Percentiles rank a stretch among this genome's conserved stretches.
Conservation (phyloP, 35 echinoderm and acorn worm genomes). For the Antedon bifida region DNA sequence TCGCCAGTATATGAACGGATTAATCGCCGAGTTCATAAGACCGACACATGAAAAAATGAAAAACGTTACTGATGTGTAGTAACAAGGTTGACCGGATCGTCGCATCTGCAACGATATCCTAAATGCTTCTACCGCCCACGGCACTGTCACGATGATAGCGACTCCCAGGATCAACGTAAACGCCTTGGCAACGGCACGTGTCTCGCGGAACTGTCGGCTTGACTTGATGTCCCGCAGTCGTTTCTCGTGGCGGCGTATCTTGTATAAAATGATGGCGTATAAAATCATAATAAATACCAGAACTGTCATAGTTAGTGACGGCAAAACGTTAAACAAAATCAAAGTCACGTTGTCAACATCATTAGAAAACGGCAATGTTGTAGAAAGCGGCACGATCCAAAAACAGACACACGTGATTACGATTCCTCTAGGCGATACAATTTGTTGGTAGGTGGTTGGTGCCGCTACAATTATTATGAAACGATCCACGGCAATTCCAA, state of each 20-base stretch:
- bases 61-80: neutral
- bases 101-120: neutral
- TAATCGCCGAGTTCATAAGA: neutral
- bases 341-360: neutral
- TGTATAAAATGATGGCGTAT: neutral
- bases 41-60: neutral
- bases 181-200: neutral
- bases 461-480: neutral
- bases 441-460: neutral
- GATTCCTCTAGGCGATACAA: neutral
- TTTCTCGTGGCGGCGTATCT: neutral
- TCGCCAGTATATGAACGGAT: neutral
- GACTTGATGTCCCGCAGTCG: neutral
- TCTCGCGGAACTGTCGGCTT: neutral
- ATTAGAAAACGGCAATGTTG: neutral
- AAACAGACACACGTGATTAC: neutral
- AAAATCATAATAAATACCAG: neutral
- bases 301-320: neutral
- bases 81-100: neutral
- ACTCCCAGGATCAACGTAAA: neutral
- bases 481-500: neutral
- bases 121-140: neutral
- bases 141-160: neutral
- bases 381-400: neutral
- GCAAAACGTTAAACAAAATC: neutral